These are phyloP conservation scores for Drosophila nannoptera DNA, from an alignment of 1,140 invertebrate genomes.

Conservation along the genomic window DNA sequence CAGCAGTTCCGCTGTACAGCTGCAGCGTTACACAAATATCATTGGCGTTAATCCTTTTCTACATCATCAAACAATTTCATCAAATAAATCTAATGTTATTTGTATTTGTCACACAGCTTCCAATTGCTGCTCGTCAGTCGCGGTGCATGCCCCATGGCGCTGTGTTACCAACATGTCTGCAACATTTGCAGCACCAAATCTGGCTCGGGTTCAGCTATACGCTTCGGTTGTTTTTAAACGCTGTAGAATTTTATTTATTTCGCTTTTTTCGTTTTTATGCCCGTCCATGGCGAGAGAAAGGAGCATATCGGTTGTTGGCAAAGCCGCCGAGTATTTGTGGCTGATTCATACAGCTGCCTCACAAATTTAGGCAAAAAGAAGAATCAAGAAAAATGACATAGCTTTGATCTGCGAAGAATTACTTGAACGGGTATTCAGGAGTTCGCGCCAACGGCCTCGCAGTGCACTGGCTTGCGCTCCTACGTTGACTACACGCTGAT, in stretches of 20 bases:
- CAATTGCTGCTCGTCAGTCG: conserved; percentile 50
- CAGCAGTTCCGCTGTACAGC: not conserved
- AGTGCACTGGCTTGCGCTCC: conserved; percentile 13
- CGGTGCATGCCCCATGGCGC: conserved; percentile 33
- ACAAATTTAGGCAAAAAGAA: too few species aligned
- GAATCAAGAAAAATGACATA: too few species aligned
- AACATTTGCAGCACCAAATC: conserved; percentile 28
- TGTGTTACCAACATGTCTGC: conserved; percentile 54
- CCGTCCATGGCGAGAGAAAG: not conserved
- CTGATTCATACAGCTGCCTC: too few species aligned
- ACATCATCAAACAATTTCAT: conserved; percentile 76
- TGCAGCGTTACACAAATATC: conserved; percentile 61
- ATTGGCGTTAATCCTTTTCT: conserved; percentile 74
- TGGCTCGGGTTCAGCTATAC: conserved; percentile 12
- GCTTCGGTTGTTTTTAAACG: conserved; percentile 48
- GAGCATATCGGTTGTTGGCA: too few species aligned
- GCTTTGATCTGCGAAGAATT: too few species aligned
- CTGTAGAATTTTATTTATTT: conserved; percentile 48
- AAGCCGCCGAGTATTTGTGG: too few species aligned
- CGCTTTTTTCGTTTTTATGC: conserved; percentile 14
- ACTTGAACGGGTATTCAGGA: too few species aligned
- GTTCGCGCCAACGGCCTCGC: too few species aligned
- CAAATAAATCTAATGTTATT: conserved; percentile 75
- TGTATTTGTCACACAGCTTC: conserved; percentile 75
- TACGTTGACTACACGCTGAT: conserved; percentile 53